Base-by-base conservation (phyloP, 2,888 invertebrate genomes). In the Eurytoma californica region DNA sequence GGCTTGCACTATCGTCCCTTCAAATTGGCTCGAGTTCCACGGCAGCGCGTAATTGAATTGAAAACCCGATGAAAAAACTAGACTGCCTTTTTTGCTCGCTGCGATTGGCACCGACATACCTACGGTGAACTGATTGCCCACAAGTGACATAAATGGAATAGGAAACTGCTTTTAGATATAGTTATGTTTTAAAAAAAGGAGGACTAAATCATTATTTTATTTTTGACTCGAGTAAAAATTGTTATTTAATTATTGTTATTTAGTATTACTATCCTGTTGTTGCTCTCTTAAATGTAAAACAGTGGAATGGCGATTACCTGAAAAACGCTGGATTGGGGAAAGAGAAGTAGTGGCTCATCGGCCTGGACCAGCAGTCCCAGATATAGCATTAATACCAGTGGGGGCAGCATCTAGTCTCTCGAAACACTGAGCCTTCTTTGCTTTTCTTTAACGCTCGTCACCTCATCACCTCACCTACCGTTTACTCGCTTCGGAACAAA, bases 41-140 rank as follows among this genome's bases (percentile, higher is more conserved):
- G 90, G 90, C 80, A 90, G 83, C 51, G 68, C 83, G 83, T 87
- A 90, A 84, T 90, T 90, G 84, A 90, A 86, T 86, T 90, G 90
- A 84, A 86, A 89, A 69, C 86, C 90, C 47, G 83, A 80, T 61
- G 85, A 83, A 83, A 86, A 88, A 60, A 83, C 85, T 58, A 90
- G 63, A 67, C 85, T 85, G 53, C 90, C 90, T 57, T 82, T 85
- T 82, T 88, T 86, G 82, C 80, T 85, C 86, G 84, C 87, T 68
- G 82, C 83, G 28, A 90, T 82, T 20, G 90, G 90, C 53, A 87
- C 82, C 60, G 89, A 87, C 49, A 87, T 82, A 7, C 88, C 90
- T 53, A 87, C 24, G 60, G 87, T 87, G 72, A 89, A 84, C 90
- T 90, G 83, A 18, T 57, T 57, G n/a, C 16, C 57, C 1, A 57